Evolutionary conservation across 2,888 invertebrate genomes (phyloP), one percentile per base, ranked within the genome.

Genomic region (Noctua comes): DNA sequence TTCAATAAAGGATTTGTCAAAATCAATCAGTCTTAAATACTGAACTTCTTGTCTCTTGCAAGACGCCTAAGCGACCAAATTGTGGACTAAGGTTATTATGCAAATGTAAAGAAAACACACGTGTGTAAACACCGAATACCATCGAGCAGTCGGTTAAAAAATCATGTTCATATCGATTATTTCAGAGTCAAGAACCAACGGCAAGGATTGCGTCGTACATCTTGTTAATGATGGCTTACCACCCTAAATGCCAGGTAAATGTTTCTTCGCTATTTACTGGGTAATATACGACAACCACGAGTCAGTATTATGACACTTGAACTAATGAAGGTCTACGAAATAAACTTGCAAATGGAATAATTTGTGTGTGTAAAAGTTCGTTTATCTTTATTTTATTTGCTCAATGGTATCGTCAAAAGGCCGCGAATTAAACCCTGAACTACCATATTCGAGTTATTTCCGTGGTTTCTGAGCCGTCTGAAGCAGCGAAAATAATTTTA

Each of bases 131-230:
- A 51, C 24, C 51, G 24, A 51, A 24, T 51, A 24, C 24, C 2
- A 51, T 24, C 2, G 8, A 24, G 2, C 7, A 51, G 8, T 51
- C 24, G 24, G 51, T 51, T 51, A 8, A 24, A 24, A 51, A 51
- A 46, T 4, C 13, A 46, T 46, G 46, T 46, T 4, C 4, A 46
- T 4, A 27, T 59, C 3, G 27, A 31, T 31, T 59, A 40, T 65
- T 95, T 84, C 92, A 96, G 96, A 95, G 95, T 87, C 96, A 96
- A 90, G 96, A 96, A 87, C 94, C 96, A 0, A 88, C 95, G 2
- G 96, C 95, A 1, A 96, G 95, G 88, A 95, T 96, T 57, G 13
- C 94, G 1, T 95, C 95, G 2, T 93, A 89, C 74, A 4, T 95
- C 8, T 76, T 96, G 5, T 83, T 96, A 43, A 96, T 96, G 96